phyloP scores from a whole-genome alignment of 92 coral and sea anemone species.

The Pocillopora meandrina region DNA sequence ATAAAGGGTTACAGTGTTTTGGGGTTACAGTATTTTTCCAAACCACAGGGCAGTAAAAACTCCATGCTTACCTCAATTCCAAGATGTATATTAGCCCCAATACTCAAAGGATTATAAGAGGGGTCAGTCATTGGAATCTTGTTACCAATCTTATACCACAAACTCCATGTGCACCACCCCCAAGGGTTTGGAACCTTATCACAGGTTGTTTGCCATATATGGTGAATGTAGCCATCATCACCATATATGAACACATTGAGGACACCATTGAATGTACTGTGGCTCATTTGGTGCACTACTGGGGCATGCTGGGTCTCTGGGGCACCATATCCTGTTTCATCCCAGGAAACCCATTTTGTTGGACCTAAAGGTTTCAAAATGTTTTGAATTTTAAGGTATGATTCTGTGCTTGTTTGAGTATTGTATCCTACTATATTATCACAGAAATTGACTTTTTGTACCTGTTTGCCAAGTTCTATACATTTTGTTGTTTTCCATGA shows the following conservation, averaged over 20 bases:
- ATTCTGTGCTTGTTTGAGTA: not conserved
- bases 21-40: too few relatives aligned
- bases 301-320: constrained; percentile 81
- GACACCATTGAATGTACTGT: constrained; percentile 73
- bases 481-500: constrained; percentile 81
- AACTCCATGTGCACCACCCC: constrained; percentile 97
- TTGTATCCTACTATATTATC: not conserved
- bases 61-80: constrained; percentile 76
- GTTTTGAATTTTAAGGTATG: not conserved
- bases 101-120: constrained; percentile 74
- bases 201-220: constrained; percentile 92
- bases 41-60: too few relatives aligned
- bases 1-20: too few relatives aligned
- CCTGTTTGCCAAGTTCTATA: constrained; percentile 92
- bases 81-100: constrained; percentile 80
- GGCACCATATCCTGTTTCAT: constrained; percentile 81
- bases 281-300: constrained; percentile 81
- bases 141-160: constrained; percentile 78
- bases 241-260: constrained; percentile 81
- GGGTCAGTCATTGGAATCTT: constrained; percentile 55
- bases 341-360: constrained; percentile 87
- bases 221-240: constrained; percentile 77
- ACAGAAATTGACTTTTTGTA: not conserved
- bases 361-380: constrained; percentile 42
- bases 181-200: constrained; percentile 96